Evolutionary conservation across 1,140 invertebrate genomes (phyloP).

Genomic region (Nylanderia fulva): DNA sequence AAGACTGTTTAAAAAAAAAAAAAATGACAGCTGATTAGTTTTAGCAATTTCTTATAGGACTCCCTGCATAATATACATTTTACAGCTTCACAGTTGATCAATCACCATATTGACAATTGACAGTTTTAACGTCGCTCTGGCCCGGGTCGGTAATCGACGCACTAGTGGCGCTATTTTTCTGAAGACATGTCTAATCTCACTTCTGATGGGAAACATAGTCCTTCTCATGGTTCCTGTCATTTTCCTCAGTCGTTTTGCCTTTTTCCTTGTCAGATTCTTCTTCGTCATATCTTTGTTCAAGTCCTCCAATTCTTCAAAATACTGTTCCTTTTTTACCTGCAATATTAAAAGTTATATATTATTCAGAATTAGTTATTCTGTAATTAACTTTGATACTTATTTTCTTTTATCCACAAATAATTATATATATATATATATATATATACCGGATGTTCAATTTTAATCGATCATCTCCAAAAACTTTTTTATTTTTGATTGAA

Average conservation of each 20-base stretch:
- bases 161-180: constrained; percentile 81
- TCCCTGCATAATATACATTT: no score
- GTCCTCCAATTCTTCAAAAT: constrained; percentile 62
- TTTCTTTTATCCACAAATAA: no score
- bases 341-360: constrained; percentile 5
- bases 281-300: constrained; percentile 32
- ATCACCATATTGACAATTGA: constrained; percentile 84
- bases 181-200: constrained; percentile 80
- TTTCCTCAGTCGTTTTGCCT: constrained; percentile 38
- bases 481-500: no score
- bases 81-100: constrained; percentile 80
- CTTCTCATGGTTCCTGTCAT: constrained; percentile 73
- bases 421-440: no score
- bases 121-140: constrained; percentile 82
- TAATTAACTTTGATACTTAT: not conserved
- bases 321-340: constrained; percentile 60
- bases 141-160: constrained; percentile 80
- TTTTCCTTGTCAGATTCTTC: no score
- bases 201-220: constrained; percentile 83
- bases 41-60: no score
- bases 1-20: no score
- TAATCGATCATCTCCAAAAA: no score
- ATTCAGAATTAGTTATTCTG: not conserved
- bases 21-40: no score
- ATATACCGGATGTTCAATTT: no score